These are phyloP conservation scores for Myotis daubentonii DNA, from an alignment of 2,797 vertebrate species.

Conservation along the genomic window DNA sequence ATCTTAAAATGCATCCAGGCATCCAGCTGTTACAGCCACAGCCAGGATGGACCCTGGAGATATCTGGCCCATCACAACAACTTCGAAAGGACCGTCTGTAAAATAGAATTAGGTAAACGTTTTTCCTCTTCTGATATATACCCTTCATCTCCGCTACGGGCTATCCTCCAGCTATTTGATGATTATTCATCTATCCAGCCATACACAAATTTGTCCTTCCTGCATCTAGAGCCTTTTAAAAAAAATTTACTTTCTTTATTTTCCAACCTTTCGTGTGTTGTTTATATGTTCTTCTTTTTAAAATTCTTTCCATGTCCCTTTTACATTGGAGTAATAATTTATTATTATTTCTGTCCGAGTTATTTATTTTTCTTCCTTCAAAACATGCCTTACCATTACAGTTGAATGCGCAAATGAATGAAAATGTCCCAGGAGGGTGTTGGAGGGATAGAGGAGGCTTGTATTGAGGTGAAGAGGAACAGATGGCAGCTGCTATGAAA, in stretches of 20 bases:
- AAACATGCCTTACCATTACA: slow-evolving; percentile 6
- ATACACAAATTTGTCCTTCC: slow-evolving; percentile 22
- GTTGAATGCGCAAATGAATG: not conserved
- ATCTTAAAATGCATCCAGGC: not conserved
- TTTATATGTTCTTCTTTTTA: not conserved
- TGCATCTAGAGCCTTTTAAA: not conserved
- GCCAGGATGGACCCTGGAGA: not conserved
- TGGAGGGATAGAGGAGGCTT: not conserved
- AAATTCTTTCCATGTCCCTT: not conserved
- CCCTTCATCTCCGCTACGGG: not conserved
- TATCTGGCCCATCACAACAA: not conserved
- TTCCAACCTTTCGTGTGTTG: not conserved
- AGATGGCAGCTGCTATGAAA: slow-evolving; percentile 38
- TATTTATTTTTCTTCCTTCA: slow-evolving; percentile 50
- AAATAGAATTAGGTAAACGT: slow-evolving; percentile 8
- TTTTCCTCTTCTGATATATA: slow-evolving; percentile 33
- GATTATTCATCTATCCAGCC: not conserved
- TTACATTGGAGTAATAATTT: slow-evolving; percentile 34
- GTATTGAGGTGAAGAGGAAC: not conserved
- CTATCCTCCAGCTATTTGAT: not conserved
- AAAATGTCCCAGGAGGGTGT: not conserved
- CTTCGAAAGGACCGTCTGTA: not conserved
- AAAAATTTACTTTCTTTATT: slow-evolving; percentile 14
- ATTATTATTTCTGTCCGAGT: slow-evolving; percentile 51
- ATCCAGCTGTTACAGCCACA: not conserved